phyloP scores from a whole-genome alignment of 2,888 invertebrate species.

The Pseudococcus jackbeardsleyi region DNA sequence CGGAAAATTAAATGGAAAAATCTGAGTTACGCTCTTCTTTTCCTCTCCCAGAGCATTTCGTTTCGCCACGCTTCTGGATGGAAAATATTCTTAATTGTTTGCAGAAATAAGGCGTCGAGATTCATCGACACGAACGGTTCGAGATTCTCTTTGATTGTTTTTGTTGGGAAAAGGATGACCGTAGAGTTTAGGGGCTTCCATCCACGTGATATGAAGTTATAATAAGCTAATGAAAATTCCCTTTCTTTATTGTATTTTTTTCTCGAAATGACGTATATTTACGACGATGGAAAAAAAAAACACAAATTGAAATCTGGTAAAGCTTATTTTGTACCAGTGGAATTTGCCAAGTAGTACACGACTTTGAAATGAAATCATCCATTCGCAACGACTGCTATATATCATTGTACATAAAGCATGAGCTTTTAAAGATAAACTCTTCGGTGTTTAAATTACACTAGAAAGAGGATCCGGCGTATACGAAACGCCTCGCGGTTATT shows the following conservation, averaged over 20 bases:
- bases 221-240: background rate
- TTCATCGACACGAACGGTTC: no score
- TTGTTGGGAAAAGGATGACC: background rate
- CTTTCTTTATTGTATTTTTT: background rate
- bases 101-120: no score
- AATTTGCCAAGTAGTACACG: constrained; percentile 18
- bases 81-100: no score
- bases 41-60: no score
- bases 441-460: constrained; percentile 33
- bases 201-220: background rate
- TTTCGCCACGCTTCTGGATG: no score
- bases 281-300: background rate
- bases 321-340: background rate
- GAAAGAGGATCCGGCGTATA: background rate
- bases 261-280: background rate
- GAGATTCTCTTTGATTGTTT: background rate
- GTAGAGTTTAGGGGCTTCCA: background rate
- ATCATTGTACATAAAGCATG: constrained; percentile 16
- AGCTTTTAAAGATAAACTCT: constrained; percentile 35
- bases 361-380: constrained; percentile 16
- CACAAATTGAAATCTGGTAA: constrained; percentile 22
- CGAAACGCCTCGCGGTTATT: constrained; percentile 36
- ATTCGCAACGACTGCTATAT: background rate
- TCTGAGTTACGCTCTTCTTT: no score
- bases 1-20: no score